Conservation (phyloP, 1,140 invertebrate genomes). For the Polypedilum vanderplanki region DNA sequence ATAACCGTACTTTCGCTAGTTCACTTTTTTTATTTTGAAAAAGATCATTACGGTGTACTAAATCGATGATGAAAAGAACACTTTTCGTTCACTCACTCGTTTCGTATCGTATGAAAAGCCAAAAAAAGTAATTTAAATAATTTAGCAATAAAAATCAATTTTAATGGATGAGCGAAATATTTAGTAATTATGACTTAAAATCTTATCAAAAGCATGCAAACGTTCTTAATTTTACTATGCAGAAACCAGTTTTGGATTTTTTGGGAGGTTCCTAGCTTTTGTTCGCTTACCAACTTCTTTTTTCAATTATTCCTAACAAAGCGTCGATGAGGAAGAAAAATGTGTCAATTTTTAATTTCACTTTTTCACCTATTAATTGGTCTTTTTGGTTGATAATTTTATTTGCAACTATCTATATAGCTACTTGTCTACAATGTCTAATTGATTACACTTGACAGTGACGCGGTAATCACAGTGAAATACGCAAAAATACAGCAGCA, state of each 20-base stretch:
- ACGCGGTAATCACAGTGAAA: background rate
- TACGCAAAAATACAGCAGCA: no score
- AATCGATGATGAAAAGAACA: background rate
- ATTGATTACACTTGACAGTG: constrained; percentile 10
- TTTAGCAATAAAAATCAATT: background rate
- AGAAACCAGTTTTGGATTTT: background rate
- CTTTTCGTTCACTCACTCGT: no score
- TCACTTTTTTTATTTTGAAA: background rate
- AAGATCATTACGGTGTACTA: background rate
- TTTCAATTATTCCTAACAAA: constrained; percentile 21
- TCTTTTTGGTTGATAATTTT: background rate
- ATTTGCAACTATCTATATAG: background rate
- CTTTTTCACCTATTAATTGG: background rate
- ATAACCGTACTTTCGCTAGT: background rate
- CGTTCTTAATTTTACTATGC: background rate
- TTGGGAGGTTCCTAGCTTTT: constrained; percentile 11
- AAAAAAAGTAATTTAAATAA: constrained; percentile 17
- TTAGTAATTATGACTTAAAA: background rate
- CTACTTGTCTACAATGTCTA: constrained; percentile 5
- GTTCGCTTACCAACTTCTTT: constrained; percentile 16
- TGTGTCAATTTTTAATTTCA: constrained; percentile 25
- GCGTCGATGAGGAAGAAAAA: constrained; percentile 16
- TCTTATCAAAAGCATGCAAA: background rate
- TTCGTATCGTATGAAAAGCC: no score
- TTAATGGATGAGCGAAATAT: background rate